Conservation (phyloP, 2,797 vertebrate species). For the Epinephelus awoara region DNA sequence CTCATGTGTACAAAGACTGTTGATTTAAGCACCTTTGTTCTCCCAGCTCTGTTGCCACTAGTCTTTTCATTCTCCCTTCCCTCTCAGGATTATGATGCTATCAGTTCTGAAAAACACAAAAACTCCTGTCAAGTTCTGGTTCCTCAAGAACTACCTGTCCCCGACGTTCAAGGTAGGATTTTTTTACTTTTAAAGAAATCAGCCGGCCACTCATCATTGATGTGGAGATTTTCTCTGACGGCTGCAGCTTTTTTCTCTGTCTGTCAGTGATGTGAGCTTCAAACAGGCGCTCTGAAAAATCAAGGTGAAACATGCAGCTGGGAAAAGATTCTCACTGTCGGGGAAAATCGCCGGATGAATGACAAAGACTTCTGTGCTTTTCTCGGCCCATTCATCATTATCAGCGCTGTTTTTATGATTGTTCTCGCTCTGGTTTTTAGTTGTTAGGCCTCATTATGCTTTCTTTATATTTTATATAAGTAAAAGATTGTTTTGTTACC, state of each 20-base stretch:
- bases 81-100: conserved; percentile 97
- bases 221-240: conserved; percentile 24
- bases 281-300: conserved; percentile 27
- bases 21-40: conserved; percentile 11
- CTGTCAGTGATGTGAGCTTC: conserved; percentile 21
- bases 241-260: conserved; percentile 23
- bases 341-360: conserved; percentile 1
- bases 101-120: conserved; percentile 97
- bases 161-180: conserved; percentile 94
- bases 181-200: not conserved
- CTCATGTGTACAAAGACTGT: conserved; percentile 1
- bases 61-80: not conserved
- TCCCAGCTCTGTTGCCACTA: not conserved
- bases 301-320: conserved; percentile 17
- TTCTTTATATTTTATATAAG: not conserved
- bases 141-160: conserved; percentile 99
- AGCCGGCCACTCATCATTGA: conserved; percentile 22
- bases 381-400: not conserved
- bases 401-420: not conserved
- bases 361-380: conserved; percentile 1
- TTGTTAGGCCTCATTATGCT: conserved; percentile 3
- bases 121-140: conserved; percentile 99
- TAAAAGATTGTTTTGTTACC: not conserved
- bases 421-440: not conserved
- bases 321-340: not conserved